Evolutionary conservation across 2,797 vertebrate genomes (phyloP), one percentile per base, ranked within the genome.

Genomic region (Coccyzus lansbergi): DNA sequence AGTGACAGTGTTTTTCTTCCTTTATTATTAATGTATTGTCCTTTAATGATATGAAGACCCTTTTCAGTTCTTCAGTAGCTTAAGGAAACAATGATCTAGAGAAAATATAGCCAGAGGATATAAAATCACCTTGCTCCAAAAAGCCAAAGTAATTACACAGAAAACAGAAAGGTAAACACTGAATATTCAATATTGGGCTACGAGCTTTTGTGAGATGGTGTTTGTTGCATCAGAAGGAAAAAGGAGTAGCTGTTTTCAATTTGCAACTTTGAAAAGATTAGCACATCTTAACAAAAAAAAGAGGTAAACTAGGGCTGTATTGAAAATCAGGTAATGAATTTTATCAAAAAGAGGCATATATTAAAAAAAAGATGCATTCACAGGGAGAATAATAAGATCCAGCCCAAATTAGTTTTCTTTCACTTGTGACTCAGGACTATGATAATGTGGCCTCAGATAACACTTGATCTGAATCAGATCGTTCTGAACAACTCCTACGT

Each of bases 391-490:
- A 51, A 92, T 15, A 18, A 15, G 19, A 63, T 86, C 28, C 48
- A 82, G 20, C 52, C 26, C 49, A 82, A 95, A 81, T 60, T 26
- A 56, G 62, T 90, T 76, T 81, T 83, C 22, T 59, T 52, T 59
- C 36, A 90, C 56, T 78, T 64, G 44, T 93, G 87, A 72, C 59
- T 79, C 71, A 95, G 80, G 46, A 36, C n/a, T 81, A 7, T 34
- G 64, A 58, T 86, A 88, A 91, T 31, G 22, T 58, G 46, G 44
- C 63, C 70, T 94, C 51, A 89, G 72, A 64, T 88, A 88, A 80
- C 42, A 79, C 18, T 83, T 51, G 92, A 85, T 64, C 34, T 91
- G 72, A 85, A 92, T 75, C 60, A 86, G 53, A n/a, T 74, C 90
- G 56, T 44, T 83, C 76, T 78, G 79, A 92, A 93, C 52, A 93